Percentiles rank a stretch among this genome's conserved stretches.
phyloP scores from a whole-genome alignment of 2,888 invertebrate species.

The Epinotia bilunana region DNA sequence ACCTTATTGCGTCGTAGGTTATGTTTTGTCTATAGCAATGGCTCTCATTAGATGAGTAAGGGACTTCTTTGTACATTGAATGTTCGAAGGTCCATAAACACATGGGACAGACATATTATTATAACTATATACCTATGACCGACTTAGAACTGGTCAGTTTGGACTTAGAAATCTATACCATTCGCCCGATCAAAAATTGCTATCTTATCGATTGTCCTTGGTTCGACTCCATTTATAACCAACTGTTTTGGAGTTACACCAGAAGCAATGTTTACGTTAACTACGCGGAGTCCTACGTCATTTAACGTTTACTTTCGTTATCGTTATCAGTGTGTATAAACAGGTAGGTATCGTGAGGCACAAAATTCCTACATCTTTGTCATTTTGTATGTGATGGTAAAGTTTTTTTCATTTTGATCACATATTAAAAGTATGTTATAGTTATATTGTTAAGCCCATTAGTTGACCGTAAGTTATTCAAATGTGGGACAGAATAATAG shows the following conservation, averaged over 20 bases:
- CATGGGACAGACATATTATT: background rate
- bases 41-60: too few species aligned
- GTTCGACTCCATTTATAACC: background rate
- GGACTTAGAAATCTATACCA: background rate
- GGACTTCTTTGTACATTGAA: background rate
- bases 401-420: background rate
- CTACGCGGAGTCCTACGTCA: conserved; percentile 18
- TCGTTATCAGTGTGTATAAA: conserved; percentile 57
- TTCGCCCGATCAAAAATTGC: background rate
- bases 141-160: background rate
- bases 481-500: background rate
- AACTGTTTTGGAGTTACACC: conserved; percentile 21
- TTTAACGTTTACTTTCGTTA: conserved; percentile 71
- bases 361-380: background rate
- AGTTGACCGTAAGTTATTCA: background rate
- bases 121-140: background rate
- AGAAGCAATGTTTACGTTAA: conserved; percentile 1
- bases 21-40: too few species aligned
- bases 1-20: too few species aligned
- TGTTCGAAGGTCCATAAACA: background rate
- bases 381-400: background rate
- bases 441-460: background rate
- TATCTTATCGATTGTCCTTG: conserved; percentile 39
- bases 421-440: background rate
- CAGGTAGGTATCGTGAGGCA: conserved; percentile 20